phyloP scores from a whole-genome alignment of 2,113 vertebrate species.

The Takifugu bimaculatus region DNA sequence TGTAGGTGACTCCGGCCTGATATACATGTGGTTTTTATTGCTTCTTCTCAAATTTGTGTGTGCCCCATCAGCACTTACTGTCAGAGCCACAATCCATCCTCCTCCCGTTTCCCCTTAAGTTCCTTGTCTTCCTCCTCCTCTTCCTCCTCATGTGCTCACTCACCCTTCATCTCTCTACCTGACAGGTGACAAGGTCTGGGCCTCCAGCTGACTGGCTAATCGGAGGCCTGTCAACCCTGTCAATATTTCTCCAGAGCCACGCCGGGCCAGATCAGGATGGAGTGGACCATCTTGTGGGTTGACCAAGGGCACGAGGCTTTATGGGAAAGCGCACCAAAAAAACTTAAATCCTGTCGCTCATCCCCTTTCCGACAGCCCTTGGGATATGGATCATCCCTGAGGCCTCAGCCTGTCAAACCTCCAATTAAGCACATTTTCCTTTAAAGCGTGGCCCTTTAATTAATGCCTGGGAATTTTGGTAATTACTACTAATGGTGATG shows the following conservation, averaged over 20 bases:
- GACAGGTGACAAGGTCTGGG: conserved; percentile 92
- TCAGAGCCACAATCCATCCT: conserved; percentile 56
- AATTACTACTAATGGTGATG: conserved; percentile 73
- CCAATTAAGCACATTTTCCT: conserved; percentile 70
- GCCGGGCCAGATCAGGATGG: conserved; percentile 34
- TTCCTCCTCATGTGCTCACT: conserved; percentile 58
- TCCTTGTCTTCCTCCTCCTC: conserved; percentile 16
- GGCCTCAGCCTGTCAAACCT: conserved; percentile 76
- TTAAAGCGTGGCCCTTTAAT: conserved; percentile 69
- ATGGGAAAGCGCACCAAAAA: conserved; percentile 32
- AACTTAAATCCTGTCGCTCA: conserved; percentile 70
- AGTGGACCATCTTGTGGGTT: conserved; percentile 59
- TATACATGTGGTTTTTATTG: conserved; percentile 42
- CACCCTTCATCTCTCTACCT: conserved; percentile 88
- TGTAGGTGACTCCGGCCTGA: conserved; percentile 46
- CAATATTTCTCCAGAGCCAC: conserved; percentile 83
- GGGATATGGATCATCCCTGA: conserved; percentile 77
- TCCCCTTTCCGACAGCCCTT: conserved; percentile 44
- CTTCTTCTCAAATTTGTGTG: conserved; percentile 28
- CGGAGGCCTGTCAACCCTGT: conserved; percentile 96
- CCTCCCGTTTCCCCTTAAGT: conserved; percentile 8
- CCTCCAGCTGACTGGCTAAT: conserved; percentile 97
- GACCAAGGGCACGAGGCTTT: conserved; percentile 60
- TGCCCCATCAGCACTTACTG: conserved; percentile 19
- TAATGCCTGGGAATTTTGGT: conserved; percentile 70